Conservation (phyloP, 35 echinoderm and acorn worm species). For the Antedon bifida region DNA sequence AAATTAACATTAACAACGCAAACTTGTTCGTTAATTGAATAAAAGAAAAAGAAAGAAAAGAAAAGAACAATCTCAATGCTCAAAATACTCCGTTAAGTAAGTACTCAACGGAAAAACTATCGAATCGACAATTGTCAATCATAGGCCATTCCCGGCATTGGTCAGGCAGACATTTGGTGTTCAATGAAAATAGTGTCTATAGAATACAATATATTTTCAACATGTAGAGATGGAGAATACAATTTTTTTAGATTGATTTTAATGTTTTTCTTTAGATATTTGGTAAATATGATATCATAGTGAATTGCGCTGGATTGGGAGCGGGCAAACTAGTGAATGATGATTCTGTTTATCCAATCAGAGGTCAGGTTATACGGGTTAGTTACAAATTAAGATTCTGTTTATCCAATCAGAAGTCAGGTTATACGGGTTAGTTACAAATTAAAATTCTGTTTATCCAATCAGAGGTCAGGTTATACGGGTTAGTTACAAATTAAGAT, state of each 20-base stretch:
- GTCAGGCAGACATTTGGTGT: too few species aligned
- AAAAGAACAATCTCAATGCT: too few species aligned
- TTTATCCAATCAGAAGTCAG: too few species aligned
- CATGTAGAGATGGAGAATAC: background rate
- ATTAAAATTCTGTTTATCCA: background rate
- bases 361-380: constrained; percentile 21
- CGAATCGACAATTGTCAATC: too few species aligned
- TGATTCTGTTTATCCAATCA: background rate
- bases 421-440: constrained; percentile 3
- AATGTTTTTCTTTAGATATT: constrained; percentile 7
- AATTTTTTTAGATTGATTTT: background rate
- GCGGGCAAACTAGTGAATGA: constrained; percentile 15
- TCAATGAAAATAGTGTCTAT: background rate
- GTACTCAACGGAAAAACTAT: too few species aligned
- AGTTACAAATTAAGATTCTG: background rate
- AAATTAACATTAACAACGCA: too few species aligned
- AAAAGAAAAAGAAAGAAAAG: too few species aligned
- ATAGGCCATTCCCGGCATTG: too few species aligned
- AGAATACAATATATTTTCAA: background rate
- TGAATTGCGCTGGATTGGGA: constrained; percentile 24
- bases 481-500: constrained; percentile 1
- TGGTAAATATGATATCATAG: constrained; percentile 28
- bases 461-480: too few species aligned
- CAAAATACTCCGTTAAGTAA: too few species aligned
- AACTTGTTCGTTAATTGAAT: too few species aligned